Evolutionary conservation across 2,888 invertebrate species (phyloP), one percentile per base, ranked within the genome.

Genomic region (Drosophila vallismaia): DNA sequence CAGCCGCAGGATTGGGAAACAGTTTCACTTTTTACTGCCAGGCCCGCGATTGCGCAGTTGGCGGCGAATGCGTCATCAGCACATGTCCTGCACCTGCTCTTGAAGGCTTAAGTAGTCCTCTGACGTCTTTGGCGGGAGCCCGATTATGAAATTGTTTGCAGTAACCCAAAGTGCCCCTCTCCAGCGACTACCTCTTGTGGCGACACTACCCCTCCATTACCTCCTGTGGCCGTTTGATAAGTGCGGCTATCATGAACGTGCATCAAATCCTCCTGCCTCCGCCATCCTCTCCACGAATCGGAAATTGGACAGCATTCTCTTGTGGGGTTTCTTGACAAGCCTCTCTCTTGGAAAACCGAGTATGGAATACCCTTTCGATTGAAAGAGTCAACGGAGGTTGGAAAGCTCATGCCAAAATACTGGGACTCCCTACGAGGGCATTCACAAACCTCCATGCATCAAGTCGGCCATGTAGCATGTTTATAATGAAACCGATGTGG

Each of bases 11-110:
- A 44, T 10, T 12, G 7, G 33, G 46, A 48, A 38, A 28, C 14
- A 33, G 29, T 9, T 62, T 48, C 36, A 38, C 36, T 40, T 69
- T 28, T 51, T 24, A 14, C 19, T 12, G 24, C 46, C 26, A 48
- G 24, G 4, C 46, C 45, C 29, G 62, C 36, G 74, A 33, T 66
- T 54, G 68, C 80, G 57, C 87, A 77, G 69, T 74, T 76, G 86
- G 84, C 74, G 84, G 68, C 58, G 75, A 64, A 69, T 75, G 72
- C 75, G 78, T 84, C 85, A 77, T 67, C 46, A 4, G 8, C 4
- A 3, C 40, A 26, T 49, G 12, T 31, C 10, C 24, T 50, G 58
- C 36, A 49, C 40, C 44, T 55, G 45, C 33, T 14, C 19, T 24
- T 52, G 56, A 42, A 56, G 54, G 56, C 40, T 44, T 10, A 5